Evolutionary conservation across 2,113 vertebrate species (phyloP).

Genomic region (Myiagra hebetior): DNA sequence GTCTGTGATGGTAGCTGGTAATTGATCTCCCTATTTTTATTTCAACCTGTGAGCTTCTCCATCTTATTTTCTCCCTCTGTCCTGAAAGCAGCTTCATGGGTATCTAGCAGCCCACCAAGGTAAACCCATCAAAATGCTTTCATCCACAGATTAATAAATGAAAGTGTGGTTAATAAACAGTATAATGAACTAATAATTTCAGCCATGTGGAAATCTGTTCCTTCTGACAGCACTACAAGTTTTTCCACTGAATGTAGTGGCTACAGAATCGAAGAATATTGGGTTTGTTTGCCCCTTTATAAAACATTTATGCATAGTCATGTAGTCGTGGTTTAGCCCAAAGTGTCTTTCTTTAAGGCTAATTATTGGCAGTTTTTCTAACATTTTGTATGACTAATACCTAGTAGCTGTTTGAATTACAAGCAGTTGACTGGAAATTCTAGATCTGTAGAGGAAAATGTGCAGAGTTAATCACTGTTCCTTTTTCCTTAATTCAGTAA

Average conservation of each 20-base stretch:
- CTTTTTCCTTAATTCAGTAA: neutral
- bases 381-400: neutral
- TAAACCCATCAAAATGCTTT: neutral
- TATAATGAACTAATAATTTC: neutral
- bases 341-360: neutral
- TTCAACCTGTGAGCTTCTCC: rapidly evolving
- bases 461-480: neutral
- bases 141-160: neutral
- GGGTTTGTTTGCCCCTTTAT: neutral
- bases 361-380: neutral
- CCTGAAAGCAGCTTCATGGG: rapidly evolving
- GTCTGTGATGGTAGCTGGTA: neutral
- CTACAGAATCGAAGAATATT: neutral
- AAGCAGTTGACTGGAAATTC: neutral
- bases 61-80: neutral
- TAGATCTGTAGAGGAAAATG: neutral
- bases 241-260: neutral
- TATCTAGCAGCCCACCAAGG: neutral
- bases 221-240: neutral
- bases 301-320: neutral
- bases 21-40: neutral
- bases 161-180: neutral
- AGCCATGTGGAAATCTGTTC: neutral
- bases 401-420: neutral
- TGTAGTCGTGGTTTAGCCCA: neutral